These are phyloP conservation scores for Acanthacorydalis orientalis DNA, from an alignment of 2,888 invertebrate species.

Conservation along the genomic window DNA sequence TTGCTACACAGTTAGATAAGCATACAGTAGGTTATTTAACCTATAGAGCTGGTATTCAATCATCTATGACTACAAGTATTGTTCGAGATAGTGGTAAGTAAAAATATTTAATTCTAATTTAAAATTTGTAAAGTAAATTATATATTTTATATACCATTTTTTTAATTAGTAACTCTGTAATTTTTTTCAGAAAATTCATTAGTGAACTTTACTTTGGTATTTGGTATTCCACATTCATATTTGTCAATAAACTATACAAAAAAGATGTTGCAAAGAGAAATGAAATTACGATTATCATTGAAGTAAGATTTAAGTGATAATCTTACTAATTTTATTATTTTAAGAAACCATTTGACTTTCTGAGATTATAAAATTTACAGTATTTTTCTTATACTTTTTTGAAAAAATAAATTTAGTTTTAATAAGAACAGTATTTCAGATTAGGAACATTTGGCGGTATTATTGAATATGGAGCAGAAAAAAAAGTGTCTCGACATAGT, in stretches of 20 bases:
- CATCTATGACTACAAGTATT: conserved; percentile 66
- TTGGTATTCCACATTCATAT: conserved; percentile 69
- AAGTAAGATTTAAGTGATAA: conserved; percentile 43
- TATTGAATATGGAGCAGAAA: conserved; percentile 83
- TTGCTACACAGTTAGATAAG: conserved; percentile 74
- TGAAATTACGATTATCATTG: conserved; percentile 57
- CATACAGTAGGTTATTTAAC: conserved; percentile 79
- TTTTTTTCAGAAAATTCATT: conserved; percentile 3
- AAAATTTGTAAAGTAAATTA: too few relatives aligned
- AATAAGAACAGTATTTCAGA: conserved; percentile 28
- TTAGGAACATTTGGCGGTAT: conserved; percentile 73
- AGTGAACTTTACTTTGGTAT: conserved; percentile 54
- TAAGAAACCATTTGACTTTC: not conserved
- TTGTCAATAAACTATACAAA: conserved; percentile 57
- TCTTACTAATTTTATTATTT: not conserved
- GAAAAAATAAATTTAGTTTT: not conserved
- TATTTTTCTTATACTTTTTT: not conserved
- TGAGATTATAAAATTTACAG: not conserved
- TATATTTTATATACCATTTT: too few relatives aligned
- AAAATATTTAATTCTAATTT: not conserved
- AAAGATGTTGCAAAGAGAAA: conserved; percentile 62
- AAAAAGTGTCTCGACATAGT: conserved; percentile 81
- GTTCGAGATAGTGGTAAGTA: conserved; percentile 58
- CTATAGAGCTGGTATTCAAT: conserved; percentile 53
- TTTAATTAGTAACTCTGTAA: not conserved